phyloP scores from a whole-genome alignment of 2,797 vertebrate genomes.

The Falco concolor region DNA sequence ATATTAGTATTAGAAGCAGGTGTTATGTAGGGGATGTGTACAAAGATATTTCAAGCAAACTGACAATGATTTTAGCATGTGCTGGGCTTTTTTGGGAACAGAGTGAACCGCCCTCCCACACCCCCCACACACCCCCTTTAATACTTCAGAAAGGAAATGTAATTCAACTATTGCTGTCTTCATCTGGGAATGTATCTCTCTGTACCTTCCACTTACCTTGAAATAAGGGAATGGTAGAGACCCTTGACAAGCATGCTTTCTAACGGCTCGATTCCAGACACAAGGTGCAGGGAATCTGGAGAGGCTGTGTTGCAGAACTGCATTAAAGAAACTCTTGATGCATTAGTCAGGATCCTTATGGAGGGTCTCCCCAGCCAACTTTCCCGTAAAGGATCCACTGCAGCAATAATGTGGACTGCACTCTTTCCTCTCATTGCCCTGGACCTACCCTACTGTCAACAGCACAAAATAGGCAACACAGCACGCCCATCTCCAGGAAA shows the following conservation, averaged over 20 bases:
- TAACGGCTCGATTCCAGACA: neutral
- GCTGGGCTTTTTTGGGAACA: neutral
- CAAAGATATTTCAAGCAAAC: neutral
- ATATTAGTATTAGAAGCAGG: neutral
- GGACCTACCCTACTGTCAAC: neutral
- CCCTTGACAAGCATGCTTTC: neutral
- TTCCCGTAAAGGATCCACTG: neutral
- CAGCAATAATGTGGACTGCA: rapidly evolving
- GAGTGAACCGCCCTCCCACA: neutral
- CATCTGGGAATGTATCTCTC: neutral
- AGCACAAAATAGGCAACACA: neutral
- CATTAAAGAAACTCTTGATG: neutral
- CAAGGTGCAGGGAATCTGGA: neutral
- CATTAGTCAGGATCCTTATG: neutral
- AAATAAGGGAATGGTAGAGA: neutral
- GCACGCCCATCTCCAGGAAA: neutral
- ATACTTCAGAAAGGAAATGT: neutral
- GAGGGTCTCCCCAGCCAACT: neutral
- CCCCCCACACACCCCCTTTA: neutral
- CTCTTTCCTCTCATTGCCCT: neutral
- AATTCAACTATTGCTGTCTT: neutral
- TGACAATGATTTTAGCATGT: neutral
- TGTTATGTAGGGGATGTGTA: neutral
- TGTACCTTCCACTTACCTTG: neutral
- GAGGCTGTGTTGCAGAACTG: neutral